Evolutionary conservation across 2,113 vertebrate species (phyloP).

Genomic region (Erinaceus europaeus): DNA sequence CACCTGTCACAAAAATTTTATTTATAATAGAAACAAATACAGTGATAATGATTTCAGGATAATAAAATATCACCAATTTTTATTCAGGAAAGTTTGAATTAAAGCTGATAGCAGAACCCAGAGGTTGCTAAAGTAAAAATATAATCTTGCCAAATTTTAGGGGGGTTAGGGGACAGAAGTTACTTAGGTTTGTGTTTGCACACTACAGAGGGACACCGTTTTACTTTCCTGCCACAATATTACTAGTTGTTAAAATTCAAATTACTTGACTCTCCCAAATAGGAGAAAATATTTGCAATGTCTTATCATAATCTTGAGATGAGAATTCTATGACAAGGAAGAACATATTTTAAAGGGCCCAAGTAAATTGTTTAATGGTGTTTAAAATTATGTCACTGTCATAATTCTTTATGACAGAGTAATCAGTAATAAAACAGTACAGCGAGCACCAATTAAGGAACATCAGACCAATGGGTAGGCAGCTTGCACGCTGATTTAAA

Average conservation of each 20-base stretch:
- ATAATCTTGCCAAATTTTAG: not conserved
- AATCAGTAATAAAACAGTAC: conserved; percentile 80
- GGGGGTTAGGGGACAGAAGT: not conserved
- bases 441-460: conserved; percentile 82
- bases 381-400: conserved; percentile 76
- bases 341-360: conserved; percentile 52
- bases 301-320: conserved; percentile 30
- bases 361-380: conserved; percentile 61
- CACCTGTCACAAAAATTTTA: not conserved
- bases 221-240: not conserved
- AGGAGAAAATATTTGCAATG: not conserved
- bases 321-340: conserved; percentile 50
- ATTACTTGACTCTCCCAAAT: not conserved
- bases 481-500: conserved; percentile 78
- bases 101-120: not conserved
- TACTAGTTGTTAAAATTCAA: conserved; percentile 42
- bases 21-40: not conserved
- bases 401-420: conserved; percentile 76
- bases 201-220: not conserved
- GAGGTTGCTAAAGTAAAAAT: conserved; percentile 19
- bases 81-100: not conserved
- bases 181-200: not conserved
- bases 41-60: not conserved
- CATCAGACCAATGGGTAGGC: conserved; percentile 79
- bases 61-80: not conserved